Conservation (phyloP, 1,140 invertebrate genomes). For the Caenorhabditis tropicalis region DNA sequence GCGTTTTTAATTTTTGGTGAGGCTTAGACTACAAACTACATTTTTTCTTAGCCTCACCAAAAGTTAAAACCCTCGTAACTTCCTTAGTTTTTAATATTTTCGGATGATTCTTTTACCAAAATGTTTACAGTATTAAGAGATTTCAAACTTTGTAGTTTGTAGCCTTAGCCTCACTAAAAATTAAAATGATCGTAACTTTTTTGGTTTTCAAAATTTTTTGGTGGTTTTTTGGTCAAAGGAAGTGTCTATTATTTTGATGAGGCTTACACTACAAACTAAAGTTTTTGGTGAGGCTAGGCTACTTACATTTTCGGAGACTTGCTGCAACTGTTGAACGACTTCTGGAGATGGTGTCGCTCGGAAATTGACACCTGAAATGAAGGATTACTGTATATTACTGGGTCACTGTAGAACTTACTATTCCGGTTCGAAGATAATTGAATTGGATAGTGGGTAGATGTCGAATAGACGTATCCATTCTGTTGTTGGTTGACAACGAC, state of each 20-base stretch:
- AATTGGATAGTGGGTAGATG: slow-evolving; percentile 6
- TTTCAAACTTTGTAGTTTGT: background rate
- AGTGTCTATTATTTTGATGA: too few species aligned
- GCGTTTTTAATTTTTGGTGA: background rate
- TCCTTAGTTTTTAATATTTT: too few species aligned
- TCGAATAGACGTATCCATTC: background rate
- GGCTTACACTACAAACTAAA: too few species aligned
- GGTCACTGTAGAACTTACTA: too few species aligned
- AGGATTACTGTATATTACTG: too few species aligned
- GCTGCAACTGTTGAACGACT: slow-evolving; percentile 1
- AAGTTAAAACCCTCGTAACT: too few species aligned
- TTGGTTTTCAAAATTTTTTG: too few species aligned
- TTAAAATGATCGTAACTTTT: too few species aligned
- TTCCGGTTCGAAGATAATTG: slow-evolving; percentile 26
- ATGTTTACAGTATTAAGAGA: too few species aligned
- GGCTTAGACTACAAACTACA: background rate
- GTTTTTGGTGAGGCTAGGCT: background rate
- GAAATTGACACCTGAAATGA: background rate
- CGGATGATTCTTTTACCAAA: too few species aligned
- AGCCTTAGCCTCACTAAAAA: background rate
- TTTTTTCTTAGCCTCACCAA: too few species aligned
- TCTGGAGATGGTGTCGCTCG: slow-evolving; percentile 11
- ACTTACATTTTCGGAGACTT: background rate
- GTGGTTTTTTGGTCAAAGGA: too few species aligned
- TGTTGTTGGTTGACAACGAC: background rate